Percentiles rank a stretch among this genome's conserved stretches.
Evolutionary conservation across 2,113 vertebrate species (phyloP).

Genomic region (Tyto alba): DNA sequence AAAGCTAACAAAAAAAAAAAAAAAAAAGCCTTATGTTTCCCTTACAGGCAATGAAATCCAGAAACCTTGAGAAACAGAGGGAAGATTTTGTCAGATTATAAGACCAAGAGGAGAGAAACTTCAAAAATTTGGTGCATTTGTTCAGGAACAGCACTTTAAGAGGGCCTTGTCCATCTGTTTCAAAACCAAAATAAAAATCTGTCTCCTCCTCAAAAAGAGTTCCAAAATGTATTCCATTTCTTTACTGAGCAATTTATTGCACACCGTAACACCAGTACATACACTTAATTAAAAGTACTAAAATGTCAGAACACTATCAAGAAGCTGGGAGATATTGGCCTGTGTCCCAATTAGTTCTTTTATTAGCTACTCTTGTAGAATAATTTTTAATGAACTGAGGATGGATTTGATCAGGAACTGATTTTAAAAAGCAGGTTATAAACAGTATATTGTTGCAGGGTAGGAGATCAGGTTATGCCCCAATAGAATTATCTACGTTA

Average conservation of each 20-base stretch:
- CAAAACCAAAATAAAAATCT: background rate
- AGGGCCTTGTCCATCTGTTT: background rate
- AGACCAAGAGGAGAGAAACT: background rate
- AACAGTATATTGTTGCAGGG: background rate
- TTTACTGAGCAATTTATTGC: background rate
- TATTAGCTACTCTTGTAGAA: slow-evolving; percentile 7
- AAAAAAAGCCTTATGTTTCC: background rate
- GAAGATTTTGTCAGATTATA: background rate
- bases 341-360: slow-evolving; percentile 51
- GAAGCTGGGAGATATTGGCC: background rate
- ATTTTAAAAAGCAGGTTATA: slow-evolving; percentile 12
- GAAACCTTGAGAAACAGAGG: background rate
- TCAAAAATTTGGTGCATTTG: background rate
- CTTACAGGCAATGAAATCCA: background rate
- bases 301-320: slow-evolving; percentile 27
- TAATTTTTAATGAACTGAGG: slow-evolving; percentile 17
- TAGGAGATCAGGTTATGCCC: slow-evolving; percentile 26
- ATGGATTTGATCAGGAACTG: background rate
- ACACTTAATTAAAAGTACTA: background rate
- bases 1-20: background rate
- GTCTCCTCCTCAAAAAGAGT: background rate
- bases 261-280: background rate
- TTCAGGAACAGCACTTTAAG: background rate
- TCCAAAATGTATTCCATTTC: background rate
- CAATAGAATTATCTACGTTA: background rate